Percentiles rank a stretch among this genome's conserved stretches.
Evolutionary conservation across 2,797 vertebrate genomes (phyloP).

Genomic region (Chromobotia macracanthus): DNA sequence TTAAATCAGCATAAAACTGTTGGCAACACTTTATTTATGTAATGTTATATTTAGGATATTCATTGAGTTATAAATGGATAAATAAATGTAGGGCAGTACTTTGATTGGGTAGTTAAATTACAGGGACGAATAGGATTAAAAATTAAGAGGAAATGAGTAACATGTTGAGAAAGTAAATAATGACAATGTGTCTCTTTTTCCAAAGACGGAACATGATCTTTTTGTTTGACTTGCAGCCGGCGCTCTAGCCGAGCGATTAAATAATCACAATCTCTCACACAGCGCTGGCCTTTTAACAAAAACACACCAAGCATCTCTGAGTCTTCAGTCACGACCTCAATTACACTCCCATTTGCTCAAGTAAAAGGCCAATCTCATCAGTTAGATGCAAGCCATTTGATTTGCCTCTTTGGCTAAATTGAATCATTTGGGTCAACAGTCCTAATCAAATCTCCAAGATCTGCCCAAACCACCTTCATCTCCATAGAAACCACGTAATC

Average conservation of each 20-base stretch:
- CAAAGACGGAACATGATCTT: background rate
- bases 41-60: too few species aligned
- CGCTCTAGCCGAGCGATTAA: background rate
- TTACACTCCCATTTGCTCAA: slow-evolving; percentile 32
- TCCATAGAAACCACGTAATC: slow-evolving; percentile 34
- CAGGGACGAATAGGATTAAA: too few species aligned
- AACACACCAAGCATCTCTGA: background rate
- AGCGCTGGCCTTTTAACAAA: background rate
- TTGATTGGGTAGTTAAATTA: too few species aligned
- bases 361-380: slow-evolving; percentile 55
- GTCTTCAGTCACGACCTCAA: slow-evolving; percentile 27
- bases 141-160: too few species aligned
- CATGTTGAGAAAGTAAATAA: too few species aligned
- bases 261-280: background rate
- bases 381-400: slow-evolving; percentile 37
- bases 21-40: too few species aligned
- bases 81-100: too few species aligned
- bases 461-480: slow-evolving; percentile 31
- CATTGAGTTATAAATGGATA: too few species aligned
- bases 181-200: background rate
- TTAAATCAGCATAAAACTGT: too few species aligned
- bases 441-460: slow-evolving; percentile 41
- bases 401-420: slow-evolving; percentile 39
- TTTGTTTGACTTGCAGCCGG: too few species aligned
- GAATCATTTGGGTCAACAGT: slow-evolving; percentile 27